A percentile compares a stretch with the other conserved stretches of the same genome.
Evolutionary conservation across 2,113 vertebrate genomes (phyloP).

Genomic region (Myocastor coypus): DNA sequence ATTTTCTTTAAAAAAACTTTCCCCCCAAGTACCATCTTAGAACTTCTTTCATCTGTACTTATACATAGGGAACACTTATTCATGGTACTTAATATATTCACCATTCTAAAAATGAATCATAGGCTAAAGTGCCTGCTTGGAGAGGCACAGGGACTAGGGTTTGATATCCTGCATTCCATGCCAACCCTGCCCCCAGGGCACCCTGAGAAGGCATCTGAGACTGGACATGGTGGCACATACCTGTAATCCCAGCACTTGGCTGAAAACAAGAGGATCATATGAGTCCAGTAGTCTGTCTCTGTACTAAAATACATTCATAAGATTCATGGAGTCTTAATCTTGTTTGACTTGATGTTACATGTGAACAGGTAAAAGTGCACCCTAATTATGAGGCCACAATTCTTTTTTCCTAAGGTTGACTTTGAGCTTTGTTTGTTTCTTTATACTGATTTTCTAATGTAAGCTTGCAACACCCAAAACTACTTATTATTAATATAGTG

Average conservation of each 20-base stretch:
- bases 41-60: neutral
- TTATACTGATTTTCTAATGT: neutral
- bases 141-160: no score
- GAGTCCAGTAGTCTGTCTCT: no score
- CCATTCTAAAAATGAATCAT: neutral
- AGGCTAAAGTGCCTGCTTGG: no score
- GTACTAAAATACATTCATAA: no score
- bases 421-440: slow-evolving; percentile 39
- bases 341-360: slow-evolving; percentile 11
- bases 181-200: no score
- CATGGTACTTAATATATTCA: neutral
- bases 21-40: neutral
- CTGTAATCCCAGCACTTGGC: no score
- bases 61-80: neutral
- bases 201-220: no score
- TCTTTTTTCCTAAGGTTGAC: neutral
- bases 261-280: no score
- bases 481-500: neutral
- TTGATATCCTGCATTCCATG: no score
- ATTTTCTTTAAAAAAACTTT: neutral
- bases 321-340: neutral
- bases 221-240: no score
- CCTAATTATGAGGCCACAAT: neutral
- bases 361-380: neutral
- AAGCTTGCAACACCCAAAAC: neutral